Evolutionary conservation across 2,113 vertebrate species (phyloP).

Genomic region (Tychaedon coryphoeus): DNA sequence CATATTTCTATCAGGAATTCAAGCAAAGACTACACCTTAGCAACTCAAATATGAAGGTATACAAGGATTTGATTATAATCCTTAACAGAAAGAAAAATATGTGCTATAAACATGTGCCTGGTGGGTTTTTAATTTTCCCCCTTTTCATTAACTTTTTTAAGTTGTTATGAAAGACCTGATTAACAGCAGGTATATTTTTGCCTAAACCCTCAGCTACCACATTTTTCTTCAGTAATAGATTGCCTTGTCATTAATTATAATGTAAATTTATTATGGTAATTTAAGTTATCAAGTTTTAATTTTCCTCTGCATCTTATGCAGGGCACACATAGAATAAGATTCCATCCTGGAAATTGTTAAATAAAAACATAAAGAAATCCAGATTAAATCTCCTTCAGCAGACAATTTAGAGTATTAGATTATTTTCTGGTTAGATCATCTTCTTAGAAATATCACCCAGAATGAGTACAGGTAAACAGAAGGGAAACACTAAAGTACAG

Average conservation of each 20-base stretch:
- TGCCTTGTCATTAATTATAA: not conserved
- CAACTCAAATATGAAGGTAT: not conserved
- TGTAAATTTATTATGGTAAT: not conserved
- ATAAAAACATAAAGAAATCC: not conserved
- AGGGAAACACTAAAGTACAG: not conserved
- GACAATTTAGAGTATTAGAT: not conserved
- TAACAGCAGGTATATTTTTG: not conserved
- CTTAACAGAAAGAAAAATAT: not conserved
- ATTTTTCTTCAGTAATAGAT: not conserved
- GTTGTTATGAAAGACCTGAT: not conserved
- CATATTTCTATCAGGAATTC: not conserved
- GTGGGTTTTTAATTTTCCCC: not conserved
- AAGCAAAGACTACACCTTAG: not conserved
- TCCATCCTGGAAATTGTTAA: not conserved
- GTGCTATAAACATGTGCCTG: not conserved
- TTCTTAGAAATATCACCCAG: not conserved
- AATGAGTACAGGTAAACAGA: not conserved
- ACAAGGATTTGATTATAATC: not conserved
- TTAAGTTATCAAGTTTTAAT: not conserved
- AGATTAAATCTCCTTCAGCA: not conserved
- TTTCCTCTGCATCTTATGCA: not conserved
- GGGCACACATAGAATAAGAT: not conserved
- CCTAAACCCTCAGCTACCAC: not conserved
- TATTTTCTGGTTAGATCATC: not conserved
- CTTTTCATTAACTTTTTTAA: not conserved